Evolutionary conservation across 2,888 invertebrate species (phyloP).

Genomic region (Lepeophtheirus nordmannii): DNA sequence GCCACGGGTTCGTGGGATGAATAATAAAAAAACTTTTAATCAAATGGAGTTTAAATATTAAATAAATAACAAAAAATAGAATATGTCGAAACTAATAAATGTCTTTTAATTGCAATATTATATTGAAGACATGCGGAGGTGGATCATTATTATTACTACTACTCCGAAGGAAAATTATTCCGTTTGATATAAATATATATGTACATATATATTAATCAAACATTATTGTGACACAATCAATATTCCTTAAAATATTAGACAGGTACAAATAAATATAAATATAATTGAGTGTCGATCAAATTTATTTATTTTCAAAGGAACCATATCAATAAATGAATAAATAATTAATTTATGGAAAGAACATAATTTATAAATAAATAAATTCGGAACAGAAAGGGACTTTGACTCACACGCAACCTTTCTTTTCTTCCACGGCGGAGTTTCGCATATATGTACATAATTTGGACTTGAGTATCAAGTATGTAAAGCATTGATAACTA

Average conservation of each 20-base stretch:
- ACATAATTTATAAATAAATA: no score
- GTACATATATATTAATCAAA: neutral
- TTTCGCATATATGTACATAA: no score
- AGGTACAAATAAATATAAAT: neutral
- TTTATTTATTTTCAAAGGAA: neutral
- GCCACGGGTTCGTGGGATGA: neutral
- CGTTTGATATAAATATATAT: neutral
- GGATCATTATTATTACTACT: neutral
- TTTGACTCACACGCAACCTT: no score
- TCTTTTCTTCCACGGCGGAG: no score
- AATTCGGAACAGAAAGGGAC: no score
- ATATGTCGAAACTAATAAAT: constrained; percentile 1
- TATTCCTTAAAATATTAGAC: no score
- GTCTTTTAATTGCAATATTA: constrained; percentile 5
- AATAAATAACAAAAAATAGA: neutral
- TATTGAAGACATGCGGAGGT: neutral
- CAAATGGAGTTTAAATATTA: neutral
- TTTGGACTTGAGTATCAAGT: no score
- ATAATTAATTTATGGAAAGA: no score
- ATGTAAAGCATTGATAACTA: no score
- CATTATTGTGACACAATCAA: no score
- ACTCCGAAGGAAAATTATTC: no score
- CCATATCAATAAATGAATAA: no score
- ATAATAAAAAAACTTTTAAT: neutral
- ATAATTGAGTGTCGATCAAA: neutral